phyloP scores from a whole-genome alignment of 37 sponge, comb jelly and placozoan genomes.

The Trichoplax adhaerens region DNA sequence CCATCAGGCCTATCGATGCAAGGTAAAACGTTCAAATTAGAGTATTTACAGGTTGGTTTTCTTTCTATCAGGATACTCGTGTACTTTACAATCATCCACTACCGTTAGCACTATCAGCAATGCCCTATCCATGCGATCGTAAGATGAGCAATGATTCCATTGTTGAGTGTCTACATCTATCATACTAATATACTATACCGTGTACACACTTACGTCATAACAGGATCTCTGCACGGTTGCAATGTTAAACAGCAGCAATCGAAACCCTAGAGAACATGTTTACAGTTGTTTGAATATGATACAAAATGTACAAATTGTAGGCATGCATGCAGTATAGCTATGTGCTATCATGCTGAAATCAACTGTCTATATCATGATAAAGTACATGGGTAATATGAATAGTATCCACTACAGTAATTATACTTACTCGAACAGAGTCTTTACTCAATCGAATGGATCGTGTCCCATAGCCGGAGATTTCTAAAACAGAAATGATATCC shows the following conservation, averaged over 20 bases:
- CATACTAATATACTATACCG: neutral
- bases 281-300: too few relatives aligned
- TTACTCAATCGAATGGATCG: slow-evolving; percentile 30
- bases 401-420: neutral
- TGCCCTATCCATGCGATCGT: too few relatives aligned
- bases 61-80: neutral
- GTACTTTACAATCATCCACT: neutral
- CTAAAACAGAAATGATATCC: slow-evolving; percentile 1
- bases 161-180: neutral
- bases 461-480: slow-evolving; percentile 49
- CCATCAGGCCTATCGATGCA: slow-evolving; percentile 49
- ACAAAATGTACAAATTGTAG: slow-evolving; percentile 5
- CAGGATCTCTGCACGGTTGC: slow-evolving; percentile 83
- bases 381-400: neutral
- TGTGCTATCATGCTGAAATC: neutral
- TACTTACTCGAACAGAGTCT: slow-evolving; percentile 50
- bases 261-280: slow-evolving; percentile 26
- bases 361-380: neutral
- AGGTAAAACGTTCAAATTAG: neutral
- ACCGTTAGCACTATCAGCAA: too few relatives aligned
- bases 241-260: slow-evolving; percentile 77
- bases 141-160: too few relatives aligned
- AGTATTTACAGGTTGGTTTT: neutral
- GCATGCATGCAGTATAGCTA: neutral
- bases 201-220: slow-evolving; percentile 46